phyloP scores from a whole-genome alignment of 2,888 invertebrate species.

The Germaria angustata region DNA sequence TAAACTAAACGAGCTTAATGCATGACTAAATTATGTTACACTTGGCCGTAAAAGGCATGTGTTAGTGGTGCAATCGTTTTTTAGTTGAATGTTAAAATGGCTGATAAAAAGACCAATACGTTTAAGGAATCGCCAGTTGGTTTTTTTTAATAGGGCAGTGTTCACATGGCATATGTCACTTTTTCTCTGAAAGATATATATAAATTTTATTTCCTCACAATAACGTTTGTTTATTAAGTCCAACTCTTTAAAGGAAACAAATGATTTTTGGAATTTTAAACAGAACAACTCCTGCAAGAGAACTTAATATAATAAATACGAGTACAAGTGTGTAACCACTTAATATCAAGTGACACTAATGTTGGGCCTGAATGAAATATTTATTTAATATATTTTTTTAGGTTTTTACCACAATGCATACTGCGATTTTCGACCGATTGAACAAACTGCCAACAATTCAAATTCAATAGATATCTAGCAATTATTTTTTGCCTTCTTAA shows the following conservation, averaged over 20 bases:
- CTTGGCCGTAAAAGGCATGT: conserved; percentile 18
- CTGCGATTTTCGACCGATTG: too few relatives aligned
- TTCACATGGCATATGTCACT: not conserved
- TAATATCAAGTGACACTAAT: too few relatives aligned
- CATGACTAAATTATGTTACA: conserved; percentile 26
- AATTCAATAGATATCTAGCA: conserved; percentile 5
- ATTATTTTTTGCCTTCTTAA: not conserved
- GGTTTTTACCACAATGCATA: too few relatives aligned
- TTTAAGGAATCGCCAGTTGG: not conserved
- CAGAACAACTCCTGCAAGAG: too few relatives aligned
- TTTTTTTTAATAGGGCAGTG: not conserved
- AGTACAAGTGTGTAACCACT: too few relatives aligned
- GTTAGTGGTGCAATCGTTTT: conserved; percentile 8
- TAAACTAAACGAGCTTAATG: not conserved
- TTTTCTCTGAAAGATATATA: not conserved
- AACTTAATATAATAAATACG: too few relatives aligned
- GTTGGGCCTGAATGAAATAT: too few relatives aligned
- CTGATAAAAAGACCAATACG: not conserved
- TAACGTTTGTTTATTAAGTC: not conserved
- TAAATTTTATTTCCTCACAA: too few relatives aligned
- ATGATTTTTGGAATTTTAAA: conserved; percentile 42
- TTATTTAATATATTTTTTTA: too few relatives aligned
- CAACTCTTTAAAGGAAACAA: conserved; percentile 19
- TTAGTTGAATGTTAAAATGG: not conserved
- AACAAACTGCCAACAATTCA: conserved; percentile 7